Percentiles rank a stretch among this genome's conserved stretches.
phyloP scores from a whole-genome alignment of 1,140 invertebrate species.

The Idris sp. region DNA sequence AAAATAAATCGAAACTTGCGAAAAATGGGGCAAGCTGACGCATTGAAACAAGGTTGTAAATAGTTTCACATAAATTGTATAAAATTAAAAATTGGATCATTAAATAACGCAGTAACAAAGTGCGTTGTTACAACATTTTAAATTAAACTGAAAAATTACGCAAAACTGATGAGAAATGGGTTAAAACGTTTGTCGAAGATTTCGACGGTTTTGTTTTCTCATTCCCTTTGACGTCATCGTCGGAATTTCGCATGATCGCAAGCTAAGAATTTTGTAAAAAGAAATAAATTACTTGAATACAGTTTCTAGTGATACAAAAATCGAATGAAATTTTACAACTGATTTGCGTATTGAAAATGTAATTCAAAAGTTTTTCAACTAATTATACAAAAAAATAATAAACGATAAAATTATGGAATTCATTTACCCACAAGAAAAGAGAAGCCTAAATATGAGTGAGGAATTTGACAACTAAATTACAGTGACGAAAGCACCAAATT shows the following conservation, averaged over 20 bases:
- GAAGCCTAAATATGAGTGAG: not conserved
- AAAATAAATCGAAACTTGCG: too few relatives aligned
- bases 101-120: slow-evolving; percentile 13
- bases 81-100: too few relatives aligned
- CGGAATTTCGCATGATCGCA: slow-evolving; percentile 7
- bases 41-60: slow-evolving; percentile 12
- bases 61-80: too few relatives aligned
- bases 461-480: not conserved
- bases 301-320: slow-evolving; percentile 8
- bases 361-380: too few relatives aligned
- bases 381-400: too few relatives aligned
- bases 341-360: too few relatives aligned
- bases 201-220: slow-evolving; percentile 16
- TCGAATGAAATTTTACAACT: too few relatives aligned
- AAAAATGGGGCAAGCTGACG: slow-evolving; percentile 10
- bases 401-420: too few relatives aligned
- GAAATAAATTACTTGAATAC: slow-evolving; percentile 11
- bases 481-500: not conserved
- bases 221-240: slow-evolving; percentile 29
- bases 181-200: slow-evolving; percentile 40
- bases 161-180: slow-evolving; percentile 18
- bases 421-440: too few relatives aligned
- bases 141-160: slow-evolving; percentile 24
- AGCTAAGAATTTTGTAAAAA: slow-evolving; percentile 23
- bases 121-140: slow-evolving; percentile 15